phyloP scores from a whole-genome alignment of 1,140 invertebrate genomes.

The Lasioglossum albipes region DNA sequence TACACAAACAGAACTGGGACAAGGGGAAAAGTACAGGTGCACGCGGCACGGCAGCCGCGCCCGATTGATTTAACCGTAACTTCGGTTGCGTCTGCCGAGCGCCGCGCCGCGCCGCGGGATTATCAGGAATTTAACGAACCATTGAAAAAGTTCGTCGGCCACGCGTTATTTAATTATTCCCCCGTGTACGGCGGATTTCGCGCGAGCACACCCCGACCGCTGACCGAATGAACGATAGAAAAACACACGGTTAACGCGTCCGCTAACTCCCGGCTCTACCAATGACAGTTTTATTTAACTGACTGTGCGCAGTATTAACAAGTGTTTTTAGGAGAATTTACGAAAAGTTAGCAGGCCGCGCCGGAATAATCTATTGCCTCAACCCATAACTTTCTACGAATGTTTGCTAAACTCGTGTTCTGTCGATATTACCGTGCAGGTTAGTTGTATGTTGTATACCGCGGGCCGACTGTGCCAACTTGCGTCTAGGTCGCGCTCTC shows the following conservation, averaged over 20 bases:
- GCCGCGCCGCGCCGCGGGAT: slow-evolving; percentile 16
- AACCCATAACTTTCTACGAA: too few relatives aligned
- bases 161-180: slow-evolving; percentile 34
- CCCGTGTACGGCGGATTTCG: slow-evolving; percentile 10
- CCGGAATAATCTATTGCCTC: too few relatives aligned
- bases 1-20: neutral
- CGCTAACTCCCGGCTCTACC: neutral
- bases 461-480: too few relatives aligned
- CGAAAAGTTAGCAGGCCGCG: too few relatives aligned
- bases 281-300: slow-evolving; percentile 11
- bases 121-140: slow-evolving; percentile 45
- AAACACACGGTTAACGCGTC: neutral
- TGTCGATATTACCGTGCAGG: too few relatives aligned
- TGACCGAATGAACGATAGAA: neutral
- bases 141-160: slow-evolving; percentile 29
- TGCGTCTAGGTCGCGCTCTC: too few relatives aligned
- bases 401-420: too few relatives aligned
- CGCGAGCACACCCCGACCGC: too few relatives aligned
- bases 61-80: slow-evolving; percentile 38
- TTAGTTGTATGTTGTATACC: too few relatives aligned
- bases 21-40: neutral
- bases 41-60: neutral
- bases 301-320: neutral
- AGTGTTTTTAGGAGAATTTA: neutral
- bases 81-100: slow-evolving; percentile 21